Evolutionary conservation across 2,888 invertebrate genomes (phyloP), one percentile per base, ranked within the genome.

Genomic region (Drosophila falleni): DNA sequence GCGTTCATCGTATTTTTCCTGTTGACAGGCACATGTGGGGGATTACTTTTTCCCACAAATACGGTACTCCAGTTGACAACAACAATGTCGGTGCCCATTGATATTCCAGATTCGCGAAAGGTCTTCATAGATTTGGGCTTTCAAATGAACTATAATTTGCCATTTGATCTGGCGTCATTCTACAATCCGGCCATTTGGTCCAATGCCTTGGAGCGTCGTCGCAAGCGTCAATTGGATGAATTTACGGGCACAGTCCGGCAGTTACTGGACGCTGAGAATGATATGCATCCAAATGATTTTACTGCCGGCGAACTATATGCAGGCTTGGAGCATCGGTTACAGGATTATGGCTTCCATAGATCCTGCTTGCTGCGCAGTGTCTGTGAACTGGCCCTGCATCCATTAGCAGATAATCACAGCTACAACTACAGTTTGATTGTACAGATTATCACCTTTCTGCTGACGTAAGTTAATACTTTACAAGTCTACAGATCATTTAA

Each of bases 311-410:
- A 92, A 54, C 58, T 92, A 3, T 92, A 92, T 54, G 63, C 54
- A 0, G 86, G 88, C 0, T 23, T 91, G 3, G 91, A 91, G 65
- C 74, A 79, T 29, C 44, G 83, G n/a, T 44, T 91, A 1, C 60
- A 85, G 75, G 74, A 73, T 23, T 94, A 94, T 63, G 95, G 95
- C 0, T 93, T 94, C 75, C 94, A 95, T 71, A 96, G 95, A 4
- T 94, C 94, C 26, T 96, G 96, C 83, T 92, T 96, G 37, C 91
- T 95, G 54, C 94, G 94, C 77, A 94, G 95, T 50, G 94, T 96
- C 54, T 96, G 96, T 78, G 95, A 96, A 82, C 91, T 95, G 23
- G 94, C 95, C 5, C 93, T 94, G 58, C 94, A 94, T 80, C 95
- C 96, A 0, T 91, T 96, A 13, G 94, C 94, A 60, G 85, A 88